Base-by-base conservation (phyloP, 30 jellyfish, hydroid and myxozoan species). In the Chironex yamaguchii region DNA sequence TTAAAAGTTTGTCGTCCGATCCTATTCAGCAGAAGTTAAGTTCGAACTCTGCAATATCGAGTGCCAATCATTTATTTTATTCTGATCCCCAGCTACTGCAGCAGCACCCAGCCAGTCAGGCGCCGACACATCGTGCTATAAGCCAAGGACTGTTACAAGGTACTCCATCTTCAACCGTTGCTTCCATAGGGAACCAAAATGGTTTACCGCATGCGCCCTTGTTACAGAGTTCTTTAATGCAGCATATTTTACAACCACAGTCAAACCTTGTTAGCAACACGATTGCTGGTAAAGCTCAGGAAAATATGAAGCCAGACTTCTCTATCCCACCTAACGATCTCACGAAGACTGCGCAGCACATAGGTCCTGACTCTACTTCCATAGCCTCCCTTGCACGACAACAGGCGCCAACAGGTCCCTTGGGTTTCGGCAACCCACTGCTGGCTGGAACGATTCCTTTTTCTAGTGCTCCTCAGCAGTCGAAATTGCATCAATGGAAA, bases 401-500 rank as follows among this genome's bases (percentile, higher is more conserved):
- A 42, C 58, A 42, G 58, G 17, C 9, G 9, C 58, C 58, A 42
- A 17, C 17, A 9, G 58, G 58, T 9, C 58, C 58, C 17, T 42
- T 17, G 17, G 13, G 13, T 42, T 42, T 42, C 58, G 13, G 17
- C 17, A 42, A 42, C 17, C 58, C 58, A 6, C 17, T 42, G 58
- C n/a, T n/a, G n/a, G n/a, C n/a, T n/a, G n/a, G n/a, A n/a, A n/a
- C n/a, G n/a, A n/a, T n/a, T n/a, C 58, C 58, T 42, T 42, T 6
- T 17, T 6, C 62, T 35, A 72, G 89, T 21, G 98, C 90, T 30
- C 97, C 98, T 17, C 96, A 79, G 79, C 62, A 81, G 49, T 92
- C 98, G 29, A 92, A 92, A 72, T 89, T 92, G 1, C 83, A 62
- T 25, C 96, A 92, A 34, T 92, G 98, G 98, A 87, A 96, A 2